These are phyloP conservation scores for Drosophila aldrichi DNA, from an alignment of 2,888 invertebrate species.

Conservation along the genomic window DNA sequence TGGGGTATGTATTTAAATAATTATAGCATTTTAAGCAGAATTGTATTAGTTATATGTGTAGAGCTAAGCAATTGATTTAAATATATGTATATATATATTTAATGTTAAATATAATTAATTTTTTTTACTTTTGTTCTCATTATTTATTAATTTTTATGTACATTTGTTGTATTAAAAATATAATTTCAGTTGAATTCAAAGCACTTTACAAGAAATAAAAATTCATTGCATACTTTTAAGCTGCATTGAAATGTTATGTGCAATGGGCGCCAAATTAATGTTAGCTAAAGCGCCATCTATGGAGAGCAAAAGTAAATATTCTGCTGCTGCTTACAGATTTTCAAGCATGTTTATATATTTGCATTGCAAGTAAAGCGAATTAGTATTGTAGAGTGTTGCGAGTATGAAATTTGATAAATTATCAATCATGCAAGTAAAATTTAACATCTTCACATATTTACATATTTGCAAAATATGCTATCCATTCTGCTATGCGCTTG, in stretches of 20 bases:
- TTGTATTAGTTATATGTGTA: too few relatives aligned
- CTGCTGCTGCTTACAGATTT: neutral
- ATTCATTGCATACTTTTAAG: slow-evolving; percentile 28
- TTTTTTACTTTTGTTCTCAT: too few relatives aligned
- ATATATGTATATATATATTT: too few relatives aligned
- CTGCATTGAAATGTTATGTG: neutral
- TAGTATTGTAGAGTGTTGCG: accelerated
- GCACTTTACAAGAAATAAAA: neutral
- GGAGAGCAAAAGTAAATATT: neutral
- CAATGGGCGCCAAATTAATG: slow-evolving; percentile 7
- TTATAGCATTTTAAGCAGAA: too few relatives aligned
- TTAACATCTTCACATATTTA: too few relatives aligned
- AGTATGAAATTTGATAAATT: neutral
- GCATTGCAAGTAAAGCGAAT: neutral
- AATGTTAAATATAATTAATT: too few relatives aligned
- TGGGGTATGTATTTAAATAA: too few relatives aligned
- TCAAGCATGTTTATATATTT: neutral
- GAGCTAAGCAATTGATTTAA: too few relatives aligned
- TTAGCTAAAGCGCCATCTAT: slow-evolving; percentile 4
- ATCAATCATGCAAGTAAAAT: too few relatives aligned
- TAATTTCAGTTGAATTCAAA: neutral
- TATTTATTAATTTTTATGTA: too few relatives aligned
- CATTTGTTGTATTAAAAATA: too few relatives aligned
- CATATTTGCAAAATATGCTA: too few relatives aligned
- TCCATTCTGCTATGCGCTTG: neutral